Evolutionary conservation across 2,888 invertebrate genomes (phyloP).

Genomic region (Dusona sp.): DNA sequence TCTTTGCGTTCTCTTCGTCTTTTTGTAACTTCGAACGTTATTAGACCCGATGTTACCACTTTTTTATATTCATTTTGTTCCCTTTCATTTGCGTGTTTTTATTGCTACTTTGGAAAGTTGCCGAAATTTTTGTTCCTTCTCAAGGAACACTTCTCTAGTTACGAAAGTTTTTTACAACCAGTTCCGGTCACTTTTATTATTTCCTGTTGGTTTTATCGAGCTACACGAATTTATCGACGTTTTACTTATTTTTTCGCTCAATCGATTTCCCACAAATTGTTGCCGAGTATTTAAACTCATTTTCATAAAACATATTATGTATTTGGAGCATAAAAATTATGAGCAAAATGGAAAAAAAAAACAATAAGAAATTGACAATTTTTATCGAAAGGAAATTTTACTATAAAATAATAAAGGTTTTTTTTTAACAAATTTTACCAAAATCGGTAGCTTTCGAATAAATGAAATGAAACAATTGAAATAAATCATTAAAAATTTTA

Average conservation of each 20-base stretch:
- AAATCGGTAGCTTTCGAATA: background rate
- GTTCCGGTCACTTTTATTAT: background rate
- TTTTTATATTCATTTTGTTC: background rate
- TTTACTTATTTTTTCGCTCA: background rate
- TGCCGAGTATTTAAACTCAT: no score
- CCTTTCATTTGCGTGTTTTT: background rate
- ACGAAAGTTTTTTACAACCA: background rate
- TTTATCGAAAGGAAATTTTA: no score
- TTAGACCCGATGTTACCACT: background rate
- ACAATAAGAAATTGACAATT: no score
- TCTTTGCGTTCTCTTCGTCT: conserved; percentile 65
- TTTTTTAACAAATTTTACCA: no score
- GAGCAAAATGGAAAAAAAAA: no score
- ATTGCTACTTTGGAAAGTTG: background rate
- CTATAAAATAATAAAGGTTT: no score
- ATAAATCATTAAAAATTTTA: background rate
- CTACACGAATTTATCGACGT: background rate
- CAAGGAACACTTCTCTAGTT: background rate
- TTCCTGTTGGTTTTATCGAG: background rate
- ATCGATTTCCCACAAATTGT: no score
- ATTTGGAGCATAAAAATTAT: no score
- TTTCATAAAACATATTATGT: no score
- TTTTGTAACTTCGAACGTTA: conserved; percentile 9
- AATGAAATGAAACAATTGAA: background rate
- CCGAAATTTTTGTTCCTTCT: background rate